phyloP scores from a whole-genome alignment of 2,113 vertebrate genomes.

The Micronycteris hirsuta region DNA sequence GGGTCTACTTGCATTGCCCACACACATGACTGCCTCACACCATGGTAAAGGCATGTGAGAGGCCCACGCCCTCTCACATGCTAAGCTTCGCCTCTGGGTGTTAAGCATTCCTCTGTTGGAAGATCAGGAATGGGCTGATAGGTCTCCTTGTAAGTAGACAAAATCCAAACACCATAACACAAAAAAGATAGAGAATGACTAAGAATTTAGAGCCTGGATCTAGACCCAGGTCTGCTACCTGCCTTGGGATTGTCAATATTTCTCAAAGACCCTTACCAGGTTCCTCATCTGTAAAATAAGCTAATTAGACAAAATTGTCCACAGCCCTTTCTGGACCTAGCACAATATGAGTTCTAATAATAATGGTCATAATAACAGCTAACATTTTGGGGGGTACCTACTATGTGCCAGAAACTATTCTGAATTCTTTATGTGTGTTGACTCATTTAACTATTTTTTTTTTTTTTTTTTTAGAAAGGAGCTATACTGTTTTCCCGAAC shows the following conservation, averaged over 20 bases:
- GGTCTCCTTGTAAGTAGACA: background rate
- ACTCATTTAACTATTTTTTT: background rate
- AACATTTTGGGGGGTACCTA: background rate
- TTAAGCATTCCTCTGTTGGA: background rate
- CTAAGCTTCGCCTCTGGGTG: background rate
- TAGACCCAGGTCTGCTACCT: background rate
- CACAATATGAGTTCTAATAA: background rate
- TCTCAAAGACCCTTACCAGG: background rate
- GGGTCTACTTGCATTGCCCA: background rate
- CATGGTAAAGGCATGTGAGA: background rate
- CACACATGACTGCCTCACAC: background rate
- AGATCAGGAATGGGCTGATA: background rate
- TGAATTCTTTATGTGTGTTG: background rate
- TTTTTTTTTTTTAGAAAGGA: no score
- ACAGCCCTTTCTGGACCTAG: background rate
- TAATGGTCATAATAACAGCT: background rate
- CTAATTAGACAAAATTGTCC: background rate
- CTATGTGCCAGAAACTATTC: background rate
- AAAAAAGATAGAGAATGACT: background rate
- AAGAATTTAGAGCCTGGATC: background rate
- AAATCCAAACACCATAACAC: background rate
- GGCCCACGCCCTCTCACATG: background rate
- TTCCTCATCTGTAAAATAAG: background rate
- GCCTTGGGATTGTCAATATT: background rate
- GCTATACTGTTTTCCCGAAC: no score